These are phyloP conservation scores for Xanthorhoe designata DNA, from an alignment of 2,888 invertebrate genomes.

Conservation along the genomic window DNA sequence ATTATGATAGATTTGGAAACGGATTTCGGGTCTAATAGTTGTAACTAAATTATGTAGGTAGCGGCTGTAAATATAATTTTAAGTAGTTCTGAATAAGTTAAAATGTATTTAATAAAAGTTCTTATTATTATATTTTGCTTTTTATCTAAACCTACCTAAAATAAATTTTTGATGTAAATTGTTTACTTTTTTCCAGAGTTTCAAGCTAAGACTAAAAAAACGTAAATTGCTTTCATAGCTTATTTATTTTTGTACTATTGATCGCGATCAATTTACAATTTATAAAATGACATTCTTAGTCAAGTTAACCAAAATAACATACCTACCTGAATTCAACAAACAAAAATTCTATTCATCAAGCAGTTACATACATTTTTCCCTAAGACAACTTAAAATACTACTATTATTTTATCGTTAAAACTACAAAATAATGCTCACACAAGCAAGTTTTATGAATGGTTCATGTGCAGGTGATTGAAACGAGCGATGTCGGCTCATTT, in stretches of 20 bases:
- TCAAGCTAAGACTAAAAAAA: slow-evolving; percentile 2
- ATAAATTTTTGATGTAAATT: not conserved
- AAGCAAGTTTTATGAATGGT: slow-evolving; percentile 13
- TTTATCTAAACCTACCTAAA: not conserved
- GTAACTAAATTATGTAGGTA: not conserved
- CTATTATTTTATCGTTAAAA: not conserved
- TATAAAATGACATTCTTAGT: slow-evolving; percentile 25
- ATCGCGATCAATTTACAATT: slow-evolving; percentile 36
- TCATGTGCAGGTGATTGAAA: not conserved
- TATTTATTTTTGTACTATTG: slow-evolving; percentile 37
- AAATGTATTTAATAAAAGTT: not conserved
- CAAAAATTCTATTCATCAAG: slow-evolving; percentile 24
- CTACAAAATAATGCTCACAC: slow-evolving; percentile 8
- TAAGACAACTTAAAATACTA: slow-evolving; percentile 26
- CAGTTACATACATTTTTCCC: slow-evolving; percentile 20
- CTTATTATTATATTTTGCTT: not conserved
- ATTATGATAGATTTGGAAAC: not conserved
- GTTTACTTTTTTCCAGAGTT: no score
- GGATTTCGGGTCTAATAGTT: not conserved
- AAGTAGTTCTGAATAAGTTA: not conserved
- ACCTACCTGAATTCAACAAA: slow-evolving; percentile 17
- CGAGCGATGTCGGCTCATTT: no score
- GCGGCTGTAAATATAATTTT: not conserved
- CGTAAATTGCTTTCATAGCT: slow-evolving; percentile 11
- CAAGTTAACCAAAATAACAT: slow-evolving; percentile 20